phyloP scores from a whole-genome alignment of 2,113 vertebrate genomes.

The Acrocephalus arundinaceus region DNA sequence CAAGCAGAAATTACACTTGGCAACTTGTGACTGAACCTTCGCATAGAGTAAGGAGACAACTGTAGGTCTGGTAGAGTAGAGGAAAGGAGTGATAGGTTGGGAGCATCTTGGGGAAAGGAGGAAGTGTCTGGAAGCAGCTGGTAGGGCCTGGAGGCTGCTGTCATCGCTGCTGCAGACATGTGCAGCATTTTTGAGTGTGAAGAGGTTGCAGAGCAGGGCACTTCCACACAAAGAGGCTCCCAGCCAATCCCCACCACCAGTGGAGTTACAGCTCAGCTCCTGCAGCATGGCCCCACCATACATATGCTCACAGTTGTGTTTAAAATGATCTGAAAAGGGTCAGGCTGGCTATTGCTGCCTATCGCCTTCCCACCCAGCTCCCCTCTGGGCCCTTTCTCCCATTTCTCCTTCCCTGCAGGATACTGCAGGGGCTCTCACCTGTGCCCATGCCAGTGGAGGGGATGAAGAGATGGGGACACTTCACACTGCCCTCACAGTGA shows the following conservation, averaged over 20 bases:
- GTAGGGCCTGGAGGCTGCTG: background rate
- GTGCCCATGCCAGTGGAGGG: background rate
- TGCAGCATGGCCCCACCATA: background rate
- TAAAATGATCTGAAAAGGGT: background rate
- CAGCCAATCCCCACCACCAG: background rate
- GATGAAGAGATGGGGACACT: background rate
- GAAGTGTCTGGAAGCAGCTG: background rate
- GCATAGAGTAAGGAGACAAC: background rate
- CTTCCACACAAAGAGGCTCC: background rate
- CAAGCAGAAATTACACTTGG: background rate
- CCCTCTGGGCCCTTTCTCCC: background rate
- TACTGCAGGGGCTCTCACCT: background rate
- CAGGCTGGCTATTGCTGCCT: background rate
- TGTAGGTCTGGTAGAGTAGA: background rate
- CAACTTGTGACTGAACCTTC: background rate
- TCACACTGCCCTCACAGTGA: background rate
- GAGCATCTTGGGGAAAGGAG: background rate
- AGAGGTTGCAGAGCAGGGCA: background rate
- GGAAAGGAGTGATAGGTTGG: background rate
- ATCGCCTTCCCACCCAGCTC: background rate
- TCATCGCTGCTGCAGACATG: rapidly evolving
- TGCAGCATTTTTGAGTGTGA: background rate
- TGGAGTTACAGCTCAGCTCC: background rate
- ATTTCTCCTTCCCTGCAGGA: rapidly evolving
- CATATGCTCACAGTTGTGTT: background rate